Conservation (phyloP, 2,113 vertebrate genomes). For the Apteryx owenii region DNA sequence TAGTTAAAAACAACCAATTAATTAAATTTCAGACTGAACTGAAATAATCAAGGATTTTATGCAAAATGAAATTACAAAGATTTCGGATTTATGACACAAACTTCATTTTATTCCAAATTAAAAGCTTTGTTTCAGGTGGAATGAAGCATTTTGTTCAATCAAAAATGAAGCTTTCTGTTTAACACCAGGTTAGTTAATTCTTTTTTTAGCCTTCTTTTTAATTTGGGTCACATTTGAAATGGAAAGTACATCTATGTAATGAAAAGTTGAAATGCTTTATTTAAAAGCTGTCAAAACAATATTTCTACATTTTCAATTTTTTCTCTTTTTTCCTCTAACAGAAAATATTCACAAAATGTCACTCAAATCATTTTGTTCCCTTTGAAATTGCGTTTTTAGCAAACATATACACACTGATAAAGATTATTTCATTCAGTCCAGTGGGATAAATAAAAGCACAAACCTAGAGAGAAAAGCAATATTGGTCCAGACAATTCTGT, state of each 20-base stretch:
- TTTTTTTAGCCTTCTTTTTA: background rate
- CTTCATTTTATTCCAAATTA: background rate
- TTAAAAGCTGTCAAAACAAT: background rate
- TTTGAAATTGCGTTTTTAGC: background rate
- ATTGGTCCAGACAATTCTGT: background rate
- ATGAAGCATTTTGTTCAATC: background rate
- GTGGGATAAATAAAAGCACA: background rate
- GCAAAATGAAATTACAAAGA: background rate
- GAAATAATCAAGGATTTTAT: background rate
- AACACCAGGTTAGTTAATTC: background rate
- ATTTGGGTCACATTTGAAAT: background rate
- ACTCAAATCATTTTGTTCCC: background rate
- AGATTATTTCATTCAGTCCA: background rate
- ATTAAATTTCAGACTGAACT: background rate
- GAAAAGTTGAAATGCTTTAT: background rate
- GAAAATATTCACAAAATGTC: background rate
- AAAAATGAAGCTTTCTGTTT: background rate
- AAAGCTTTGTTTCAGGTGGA: background rate
- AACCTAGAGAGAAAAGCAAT: background rate
- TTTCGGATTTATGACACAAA: background rate
- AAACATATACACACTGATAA: background rate
- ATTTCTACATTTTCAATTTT: background rate
- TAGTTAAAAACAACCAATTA: background rate
- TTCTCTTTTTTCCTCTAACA: background rate
- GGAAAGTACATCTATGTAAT: background rate